phyloP scores from a whole-genome alignment of 2,113 vertebrate genomes.

The Zosterops lateralis region DNA sequence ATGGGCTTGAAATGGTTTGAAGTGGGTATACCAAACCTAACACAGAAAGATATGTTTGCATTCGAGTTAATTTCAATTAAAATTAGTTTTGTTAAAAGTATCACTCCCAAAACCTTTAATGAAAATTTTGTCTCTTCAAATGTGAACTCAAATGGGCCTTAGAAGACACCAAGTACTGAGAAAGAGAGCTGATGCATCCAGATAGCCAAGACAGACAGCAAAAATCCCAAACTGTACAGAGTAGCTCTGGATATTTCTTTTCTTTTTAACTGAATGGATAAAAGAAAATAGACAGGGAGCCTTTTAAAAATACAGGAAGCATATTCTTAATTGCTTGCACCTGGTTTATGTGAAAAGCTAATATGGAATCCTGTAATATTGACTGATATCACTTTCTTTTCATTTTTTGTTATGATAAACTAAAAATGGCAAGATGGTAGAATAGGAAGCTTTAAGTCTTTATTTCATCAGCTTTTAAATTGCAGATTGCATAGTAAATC shows the following conservation, averaged over 20 bases:
- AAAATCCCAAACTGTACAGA: neutral
- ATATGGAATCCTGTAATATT: neutral
- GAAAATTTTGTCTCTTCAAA: neutral
- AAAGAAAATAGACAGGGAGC: neutral
- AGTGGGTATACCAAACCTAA: neutral
- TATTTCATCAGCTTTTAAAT: neutral
- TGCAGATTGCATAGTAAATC: constrained; percentile 12
- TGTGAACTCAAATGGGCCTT: neutral
- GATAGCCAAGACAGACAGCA: neutral
- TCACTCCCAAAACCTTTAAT: neutral
- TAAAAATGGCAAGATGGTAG: neutral
- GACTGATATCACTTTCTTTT: neutral
- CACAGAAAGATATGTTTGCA: neutral
- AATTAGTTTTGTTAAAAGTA: neutral
- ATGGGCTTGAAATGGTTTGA: neutral
- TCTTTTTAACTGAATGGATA: neutral
- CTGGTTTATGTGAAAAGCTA: constrained; percentile 27
- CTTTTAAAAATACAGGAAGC: neutral
- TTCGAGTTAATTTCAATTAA: constrained; percentile 8
- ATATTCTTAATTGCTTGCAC: constrained; percentile 8
- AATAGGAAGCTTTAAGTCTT: neutral
- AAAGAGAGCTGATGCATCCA: neutral
- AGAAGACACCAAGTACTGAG: neutral
- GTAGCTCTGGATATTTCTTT: neutral
- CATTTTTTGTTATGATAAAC: neutral